Percentiles rank a stretch among this genome's conserved stretches.
Evolutionary conservation across 1,140 invertebrate species (phyloP).

Genomic region (Thereuonema tuberculata): DNA sequence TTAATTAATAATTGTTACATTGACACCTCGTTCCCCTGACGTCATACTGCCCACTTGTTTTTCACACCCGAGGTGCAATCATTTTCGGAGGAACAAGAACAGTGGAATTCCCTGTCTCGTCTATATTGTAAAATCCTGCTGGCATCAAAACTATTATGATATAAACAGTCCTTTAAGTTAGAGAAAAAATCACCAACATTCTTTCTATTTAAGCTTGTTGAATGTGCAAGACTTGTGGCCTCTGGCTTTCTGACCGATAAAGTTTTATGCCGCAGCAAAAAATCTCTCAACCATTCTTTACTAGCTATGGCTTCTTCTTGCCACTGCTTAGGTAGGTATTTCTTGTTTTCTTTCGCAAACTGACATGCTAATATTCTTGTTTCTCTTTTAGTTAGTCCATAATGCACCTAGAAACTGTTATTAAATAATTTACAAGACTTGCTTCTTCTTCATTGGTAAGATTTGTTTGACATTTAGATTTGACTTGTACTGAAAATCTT

Average conservation of each 20-base stretch:
- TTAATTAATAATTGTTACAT: constrained; percentile 4
- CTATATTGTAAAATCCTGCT: neutral
- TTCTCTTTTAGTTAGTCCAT: neutral
- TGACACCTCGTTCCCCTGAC: neutral
- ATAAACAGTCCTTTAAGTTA: neutral
- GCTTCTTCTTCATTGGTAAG: too few relatives aligned
- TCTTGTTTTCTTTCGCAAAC: neutral
- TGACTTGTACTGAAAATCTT: too few relatives aligned
- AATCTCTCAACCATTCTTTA: neutral
- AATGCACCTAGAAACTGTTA: neutral
- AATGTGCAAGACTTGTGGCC: neutral
- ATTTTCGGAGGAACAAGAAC: neutral
- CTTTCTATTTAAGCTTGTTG: neutral
- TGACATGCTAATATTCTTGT: neutral
- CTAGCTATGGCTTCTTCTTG: neutral
- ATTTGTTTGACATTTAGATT: too few relatives aligned
- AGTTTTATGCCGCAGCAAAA: neutral
- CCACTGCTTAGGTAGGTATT: neutral
- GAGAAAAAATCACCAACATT: neutral
- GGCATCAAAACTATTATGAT: neutral
- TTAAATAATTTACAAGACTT: too few relatives aligned
- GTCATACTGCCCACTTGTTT: constrained; percentile 11
- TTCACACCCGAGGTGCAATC: neutral
- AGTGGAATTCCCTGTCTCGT: neutral
- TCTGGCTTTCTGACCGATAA: neutral